These are phyloP conservation scores for Aix galericulata DNA, from an alignment of 2,113 vertebrate genomes.

Conservation along the genomic window DNA sequence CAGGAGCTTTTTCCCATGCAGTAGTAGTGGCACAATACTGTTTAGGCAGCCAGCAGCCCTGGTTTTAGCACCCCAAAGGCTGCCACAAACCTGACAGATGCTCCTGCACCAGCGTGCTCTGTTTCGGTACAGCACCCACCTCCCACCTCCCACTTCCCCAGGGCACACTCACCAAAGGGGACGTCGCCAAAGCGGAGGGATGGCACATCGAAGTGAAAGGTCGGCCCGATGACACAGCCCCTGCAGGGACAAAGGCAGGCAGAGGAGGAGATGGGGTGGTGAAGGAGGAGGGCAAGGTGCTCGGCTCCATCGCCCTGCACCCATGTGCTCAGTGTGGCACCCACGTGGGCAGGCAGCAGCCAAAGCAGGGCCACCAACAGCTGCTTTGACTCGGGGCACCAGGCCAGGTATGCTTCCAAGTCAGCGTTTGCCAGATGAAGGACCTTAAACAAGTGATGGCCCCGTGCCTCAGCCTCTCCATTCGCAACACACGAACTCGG, in stretches of 20 bases:
- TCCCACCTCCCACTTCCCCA: neutral
- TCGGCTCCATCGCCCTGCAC: neutral
- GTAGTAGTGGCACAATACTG: neutral
- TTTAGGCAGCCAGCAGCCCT: neutral
- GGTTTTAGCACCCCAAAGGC: neutral
- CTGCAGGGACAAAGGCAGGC: slow-evolving; percentile 64
- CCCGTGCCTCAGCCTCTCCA: neutral
- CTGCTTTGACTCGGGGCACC: neutral
- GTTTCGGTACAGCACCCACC: neutral
- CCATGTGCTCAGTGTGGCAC: neutral
- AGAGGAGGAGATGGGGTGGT: neutral
- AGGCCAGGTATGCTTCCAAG: accelerated
- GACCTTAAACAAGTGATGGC: neutral
- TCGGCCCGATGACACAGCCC: slow-evolving; percentile 82
- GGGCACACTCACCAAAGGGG: slow-evolving; percentile 83
- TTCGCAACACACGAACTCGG: neutral
- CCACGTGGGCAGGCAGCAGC: neutral
- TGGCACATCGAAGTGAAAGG: slow-evolving; percentile 82
- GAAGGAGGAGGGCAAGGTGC: neutral
- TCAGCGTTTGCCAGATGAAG: neutral
- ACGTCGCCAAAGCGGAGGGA: slow-evolving; percentile 85
- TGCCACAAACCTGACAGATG: neutral
- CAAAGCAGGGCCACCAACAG: neutral
- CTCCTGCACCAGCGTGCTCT: neutral
- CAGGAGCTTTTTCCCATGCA: neutral